Conservation (phyloP, 2,113 vertebrate genomes). For the Chaenocephalus aceratus region DNA sequence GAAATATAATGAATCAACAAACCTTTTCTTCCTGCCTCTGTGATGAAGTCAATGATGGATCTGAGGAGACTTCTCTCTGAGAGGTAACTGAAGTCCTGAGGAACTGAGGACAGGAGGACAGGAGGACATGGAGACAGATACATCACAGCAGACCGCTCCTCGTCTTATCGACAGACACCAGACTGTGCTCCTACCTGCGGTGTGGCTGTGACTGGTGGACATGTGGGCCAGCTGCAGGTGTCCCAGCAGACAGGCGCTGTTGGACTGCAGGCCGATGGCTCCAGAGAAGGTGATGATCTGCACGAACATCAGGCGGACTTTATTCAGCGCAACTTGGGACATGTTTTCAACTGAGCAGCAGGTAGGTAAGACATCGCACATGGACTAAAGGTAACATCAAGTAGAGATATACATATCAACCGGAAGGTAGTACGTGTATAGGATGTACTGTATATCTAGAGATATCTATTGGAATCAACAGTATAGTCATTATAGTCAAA, state of each 20-base stretch:
- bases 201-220: slow-evolving; percentile 88
- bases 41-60: slow-evolving; percentile 85
- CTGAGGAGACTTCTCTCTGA: slow-evolving; percentile 93
- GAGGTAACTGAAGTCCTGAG: slow-evolving; percentile 94
- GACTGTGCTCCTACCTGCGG: slow-evolving; percentile 84
- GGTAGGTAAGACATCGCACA: too few relatives aligned
- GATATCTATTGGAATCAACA: not conserved
- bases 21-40: slow-evolving; percentile 94
- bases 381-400: too few relatives aligned
- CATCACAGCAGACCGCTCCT: not conserved
- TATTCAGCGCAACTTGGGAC: too few relatives aligned
- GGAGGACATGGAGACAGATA: not conserved
- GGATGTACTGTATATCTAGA: too few relatives aligned
- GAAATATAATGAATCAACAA: slow-evolving; percentile 14
- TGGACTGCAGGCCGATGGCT: slow-evolving; percentile 94
- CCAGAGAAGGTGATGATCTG: slow-evolving; percentile 92
- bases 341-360: too few relatives aligned
- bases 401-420: too few relatives aligned
- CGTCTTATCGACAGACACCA: not conserved
- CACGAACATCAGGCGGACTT: not conserved
- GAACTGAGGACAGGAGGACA: slow-evolving; percentile 83
- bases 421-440: too few relatives aligned
- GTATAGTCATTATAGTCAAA: not conserved
- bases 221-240: slow-evolving; percentile 90
- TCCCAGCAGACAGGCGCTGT: slow-evolving; percentile 91